phyloP scores from a whole-genome alignment of 1,140 invertebrate genomes.

The Drosophila pallidifrons region DNA sequence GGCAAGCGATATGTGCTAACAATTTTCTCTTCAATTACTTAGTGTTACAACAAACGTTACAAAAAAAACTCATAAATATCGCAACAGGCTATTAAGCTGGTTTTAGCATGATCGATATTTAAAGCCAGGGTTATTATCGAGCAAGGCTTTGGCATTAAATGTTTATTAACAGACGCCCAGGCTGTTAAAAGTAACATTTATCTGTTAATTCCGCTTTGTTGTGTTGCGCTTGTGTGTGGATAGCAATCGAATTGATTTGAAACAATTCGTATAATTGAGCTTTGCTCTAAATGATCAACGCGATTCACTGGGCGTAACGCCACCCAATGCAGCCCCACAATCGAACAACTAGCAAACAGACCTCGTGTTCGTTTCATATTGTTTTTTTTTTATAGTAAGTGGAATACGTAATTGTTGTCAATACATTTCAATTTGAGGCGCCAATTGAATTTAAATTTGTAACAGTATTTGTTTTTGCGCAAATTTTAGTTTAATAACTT shows the following conservation, averaged over 20 bases:
- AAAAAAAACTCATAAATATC: not conserved
- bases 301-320: conserved; percentile 31
- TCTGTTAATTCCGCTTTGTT: conserved; percentile 5
- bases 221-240: conserved; percentile 15
- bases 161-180: not conserved
- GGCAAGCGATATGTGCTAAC: conserved; percentile 31
- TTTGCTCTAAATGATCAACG: conserved; percentile 45
- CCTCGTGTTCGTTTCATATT: conserved; percentile 38
- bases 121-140: conserved; percentile 11
- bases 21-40: conserved; percentile 50
- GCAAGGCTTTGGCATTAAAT: not conserved
- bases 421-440: conserved; percentile 59
- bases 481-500: conserved; percentile 48
- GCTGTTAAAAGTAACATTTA: conserved; percentile 22
- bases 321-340: conserved; percentile 2
- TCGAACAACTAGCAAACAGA: conserved; percentile 35
- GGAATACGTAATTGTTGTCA: conserved; percentile 56
- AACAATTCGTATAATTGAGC: conserved; percentile 56
- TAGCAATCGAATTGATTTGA: conserved; percentile 41
- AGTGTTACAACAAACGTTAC: not conserved
- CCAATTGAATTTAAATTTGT: conserved; percentile 61
- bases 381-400: conserved; percentile 25
- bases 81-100: not conserved
- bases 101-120: not conserved
- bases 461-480: conserved; percentile 29